Evolutionary conservation across 2,113 vertebrate genomes (phyloP).

Genomic region (Hyla sarda): DNA sequence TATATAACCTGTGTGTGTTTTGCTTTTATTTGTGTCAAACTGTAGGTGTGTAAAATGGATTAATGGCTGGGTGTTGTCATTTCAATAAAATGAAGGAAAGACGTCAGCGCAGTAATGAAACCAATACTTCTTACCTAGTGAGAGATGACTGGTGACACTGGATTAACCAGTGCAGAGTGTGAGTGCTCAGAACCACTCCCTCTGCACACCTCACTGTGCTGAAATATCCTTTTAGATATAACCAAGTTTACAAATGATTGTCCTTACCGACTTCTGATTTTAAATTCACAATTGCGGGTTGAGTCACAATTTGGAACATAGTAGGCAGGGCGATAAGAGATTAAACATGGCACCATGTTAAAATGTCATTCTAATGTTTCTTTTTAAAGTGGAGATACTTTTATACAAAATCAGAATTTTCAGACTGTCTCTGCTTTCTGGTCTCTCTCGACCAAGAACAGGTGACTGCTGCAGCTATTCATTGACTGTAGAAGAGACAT

Average conservation of each 20-base stretch:
- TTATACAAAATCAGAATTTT: too few species aligned
- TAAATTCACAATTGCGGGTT: not conserved
- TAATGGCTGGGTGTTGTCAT: conserved; percentile 39
- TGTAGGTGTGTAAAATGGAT: not conserved
- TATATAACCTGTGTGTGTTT: conserved; percentile 4
- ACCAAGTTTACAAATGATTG: not conserved
- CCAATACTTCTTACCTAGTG: conserved; percentile 56
- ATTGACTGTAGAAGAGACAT: too few species aligned
- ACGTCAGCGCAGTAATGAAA: conserved; percentile 66
- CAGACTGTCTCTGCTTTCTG: too few species aligned
- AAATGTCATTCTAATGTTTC: too few species aligned
- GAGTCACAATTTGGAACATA: not conserved
- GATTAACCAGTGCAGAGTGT: not conserved
- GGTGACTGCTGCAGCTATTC: too few species aligned
- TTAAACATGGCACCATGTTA: not conserved
- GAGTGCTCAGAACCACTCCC: not conserved
- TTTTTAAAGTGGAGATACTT: too few species aligned
- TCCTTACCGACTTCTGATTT: not conserved
- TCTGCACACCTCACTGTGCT: not conserved
- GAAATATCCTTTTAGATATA: not conserved
- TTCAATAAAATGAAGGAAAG: conserved; percentile 20
- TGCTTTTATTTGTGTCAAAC: not conserved
- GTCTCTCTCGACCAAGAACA: too few species aligned
- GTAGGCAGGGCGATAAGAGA: not conserved
- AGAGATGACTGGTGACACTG: conserved; percentile 30